Percentiles rank a stretch among this genome's conserved stretches.
phyloP scores from a whole-genome alignment of 2,888 invertebrate species.

The Callyntrura sp. region DNA sequence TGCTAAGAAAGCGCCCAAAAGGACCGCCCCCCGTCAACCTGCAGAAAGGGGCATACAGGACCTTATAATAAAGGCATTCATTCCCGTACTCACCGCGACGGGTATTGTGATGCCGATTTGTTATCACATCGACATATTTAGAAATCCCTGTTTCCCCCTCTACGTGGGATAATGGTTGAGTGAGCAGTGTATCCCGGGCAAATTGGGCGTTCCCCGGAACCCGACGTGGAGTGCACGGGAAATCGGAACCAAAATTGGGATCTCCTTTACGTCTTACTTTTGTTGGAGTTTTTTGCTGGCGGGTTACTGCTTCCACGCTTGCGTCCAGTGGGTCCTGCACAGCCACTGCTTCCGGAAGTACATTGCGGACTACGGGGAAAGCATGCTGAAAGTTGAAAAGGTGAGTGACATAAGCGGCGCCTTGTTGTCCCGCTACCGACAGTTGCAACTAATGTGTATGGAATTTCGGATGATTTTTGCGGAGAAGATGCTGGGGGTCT shows the following conservation, averaged over 20 bases:
- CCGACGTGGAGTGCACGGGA: constrained; percentile 4
- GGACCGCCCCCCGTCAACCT: too few species aligned
- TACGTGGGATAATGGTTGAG: constrained; percentile 49
- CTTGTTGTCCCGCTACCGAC: background rate
- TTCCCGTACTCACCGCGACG: background rate
- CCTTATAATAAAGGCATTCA: background rate
- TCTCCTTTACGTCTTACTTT: background rate
- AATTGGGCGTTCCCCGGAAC: background rate
- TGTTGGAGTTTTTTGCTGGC: constrained; percentile 30
- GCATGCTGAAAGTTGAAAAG: too few species aligned
- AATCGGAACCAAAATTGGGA: constrained; percentile 7
- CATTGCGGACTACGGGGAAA: background rate
- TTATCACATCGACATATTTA: constrained; percentile 32
- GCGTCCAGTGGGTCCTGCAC: background rate
- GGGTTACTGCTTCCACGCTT: constrained; percentile 3
- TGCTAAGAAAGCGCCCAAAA: too few species aligned
- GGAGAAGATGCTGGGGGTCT: background rate
- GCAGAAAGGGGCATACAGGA: background rate
- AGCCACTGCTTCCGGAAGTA: constrained; percentile 17
- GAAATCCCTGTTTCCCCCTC: constrained; percentile 53
- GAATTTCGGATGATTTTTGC: background rate
- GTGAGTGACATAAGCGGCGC: background rate
- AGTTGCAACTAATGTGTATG: constrained; percentile 21
- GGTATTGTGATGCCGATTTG: constrained; percentile 13
- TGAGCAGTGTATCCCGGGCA: too few species aligned